Conservation (phyloP, 2,888 invertebrate genomes). For the Ommatoiulus sabulosus region DNA sequence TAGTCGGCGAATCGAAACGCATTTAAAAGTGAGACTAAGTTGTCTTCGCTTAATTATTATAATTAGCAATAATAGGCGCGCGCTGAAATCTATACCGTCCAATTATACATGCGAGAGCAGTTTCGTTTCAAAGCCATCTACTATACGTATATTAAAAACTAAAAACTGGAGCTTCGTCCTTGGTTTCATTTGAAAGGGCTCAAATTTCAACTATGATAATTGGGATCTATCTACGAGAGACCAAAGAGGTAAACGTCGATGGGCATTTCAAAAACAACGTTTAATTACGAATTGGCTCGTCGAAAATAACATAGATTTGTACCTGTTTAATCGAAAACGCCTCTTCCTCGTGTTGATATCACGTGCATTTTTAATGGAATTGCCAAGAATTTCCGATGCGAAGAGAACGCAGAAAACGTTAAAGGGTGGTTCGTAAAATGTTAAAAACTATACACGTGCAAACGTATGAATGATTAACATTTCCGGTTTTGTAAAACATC, state of each 20-base stretch:
- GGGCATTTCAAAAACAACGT: no score
- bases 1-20: neutral
- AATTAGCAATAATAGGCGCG: neutral
- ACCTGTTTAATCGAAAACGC: no score
- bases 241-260: neutral
- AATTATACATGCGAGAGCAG: slow-evolving; percentile 2
- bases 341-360: no score
- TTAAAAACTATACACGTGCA: no score
- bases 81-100: neutral
- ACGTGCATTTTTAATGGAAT: no score
- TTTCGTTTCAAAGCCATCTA: neutral
- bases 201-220: slow-evolving; percentile 24
- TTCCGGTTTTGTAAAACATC: no score
- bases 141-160: neutral
- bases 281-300: no score
- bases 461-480: no score
- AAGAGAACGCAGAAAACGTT: no score
- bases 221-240: neutral
- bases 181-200: neutral
- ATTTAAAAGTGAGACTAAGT: neutral
- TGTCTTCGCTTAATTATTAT: neutral
- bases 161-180: neutral
- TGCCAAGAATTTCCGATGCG: no score
- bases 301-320: no score
- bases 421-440: no score